phyloP scores from a whole-genome alignment of 2,797 vertebrate species.

The Myotis vivesi region DNA sequence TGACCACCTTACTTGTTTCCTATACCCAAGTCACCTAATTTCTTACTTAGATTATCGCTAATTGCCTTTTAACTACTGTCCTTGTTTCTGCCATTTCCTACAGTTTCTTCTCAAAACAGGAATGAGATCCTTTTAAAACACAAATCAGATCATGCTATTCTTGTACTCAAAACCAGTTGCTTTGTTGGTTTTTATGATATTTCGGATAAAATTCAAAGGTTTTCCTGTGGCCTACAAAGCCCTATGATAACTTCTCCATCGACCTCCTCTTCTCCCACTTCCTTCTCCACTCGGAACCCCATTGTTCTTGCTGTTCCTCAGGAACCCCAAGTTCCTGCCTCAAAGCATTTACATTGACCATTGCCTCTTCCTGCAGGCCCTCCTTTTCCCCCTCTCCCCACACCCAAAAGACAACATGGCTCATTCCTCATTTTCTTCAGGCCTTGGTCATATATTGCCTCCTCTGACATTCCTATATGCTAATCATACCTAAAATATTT shows the following conservation, averaged over 20 bases:
- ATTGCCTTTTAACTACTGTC: background rate
- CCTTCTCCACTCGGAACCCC: background rate
- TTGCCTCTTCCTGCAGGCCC: background rate
- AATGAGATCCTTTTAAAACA: background rate
- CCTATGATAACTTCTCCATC: background rate
- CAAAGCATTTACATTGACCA: background rate
- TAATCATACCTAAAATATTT: background rate
- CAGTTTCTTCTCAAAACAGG: background rate
- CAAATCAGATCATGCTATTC: background rate
- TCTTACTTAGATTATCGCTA: background rate
- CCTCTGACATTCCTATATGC: background rate
- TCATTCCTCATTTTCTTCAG: background rate
- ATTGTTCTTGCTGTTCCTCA: background rate
- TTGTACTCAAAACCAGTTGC: background rate
- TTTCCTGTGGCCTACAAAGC: background rate
- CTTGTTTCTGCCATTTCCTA: background rate
- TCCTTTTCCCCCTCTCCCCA: background rate
- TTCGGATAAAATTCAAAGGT: background rate
- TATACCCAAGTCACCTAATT: background rate
- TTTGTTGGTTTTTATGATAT: background rate
- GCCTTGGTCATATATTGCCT: background rate
- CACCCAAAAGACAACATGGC: background rate
- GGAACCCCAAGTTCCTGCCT: background rate
- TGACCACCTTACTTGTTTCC: background rate
- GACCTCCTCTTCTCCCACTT: background rate